Evolutionary conservation across 37 sponge, comb jelly and placozoan genomes (phyloP).

Genomic region (Corticium candelabrum): DNA sequence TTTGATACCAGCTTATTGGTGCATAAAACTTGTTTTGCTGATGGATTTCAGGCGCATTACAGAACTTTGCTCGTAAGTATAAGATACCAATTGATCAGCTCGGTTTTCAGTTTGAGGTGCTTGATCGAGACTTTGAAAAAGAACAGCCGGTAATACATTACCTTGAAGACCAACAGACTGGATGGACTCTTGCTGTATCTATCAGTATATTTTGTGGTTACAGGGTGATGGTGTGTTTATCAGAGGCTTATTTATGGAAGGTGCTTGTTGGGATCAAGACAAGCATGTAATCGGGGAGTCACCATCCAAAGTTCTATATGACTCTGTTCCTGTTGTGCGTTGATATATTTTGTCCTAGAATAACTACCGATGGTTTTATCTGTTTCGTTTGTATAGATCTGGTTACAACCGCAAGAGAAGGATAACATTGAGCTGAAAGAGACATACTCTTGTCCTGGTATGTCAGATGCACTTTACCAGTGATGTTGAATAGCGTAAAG

Average conservation of each 20-base stretch:
- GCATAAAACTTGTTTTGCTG: no score
- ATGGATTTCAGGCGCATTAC: slow-evolving; percentile 7
- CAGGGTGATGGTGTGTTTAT: slow-evolving; percentile 2
- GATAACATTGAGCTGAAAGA: background rate
- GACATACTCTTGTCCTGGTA: background rate
- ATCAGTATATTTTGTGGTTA: background rate
- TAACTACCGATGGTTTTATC: no score
- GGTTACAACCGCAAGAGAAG: background rate
- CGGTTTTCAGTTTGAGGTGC: slow-evolving; percentile 14
- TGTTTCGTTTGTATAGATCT: background rate
- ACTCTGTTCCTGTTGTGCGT: background rate
- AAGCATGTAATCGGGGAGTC: slow-evolving; percentile 3
- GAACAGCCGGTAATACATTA: background rate
- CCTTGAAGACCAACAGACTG: background rate
- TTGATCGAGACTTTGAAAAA: background rate
- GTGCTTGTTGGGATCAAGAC: slow-evolving; percentile 1
- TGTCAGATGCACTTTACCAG: background rate
- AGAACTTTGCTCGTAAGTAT: slow-evolving; percentile 16
- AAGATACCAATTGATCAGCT: slow-evolving; percentile 17
- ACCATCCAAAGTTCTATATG: background rate
- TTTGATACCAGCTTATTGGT: no score
- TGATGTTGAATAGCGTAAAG: no score
- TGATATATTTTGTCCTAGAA: background rate
- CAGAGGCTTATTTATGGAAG: slow-evolving; percentile 6
- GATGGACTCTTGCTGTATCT: no score